Percentiles rank a stretch among this genome's conserved stretches.
Conservation (phyloP, 1,140 invertebrate genomes). For the Halesus radiatus region DNA sequence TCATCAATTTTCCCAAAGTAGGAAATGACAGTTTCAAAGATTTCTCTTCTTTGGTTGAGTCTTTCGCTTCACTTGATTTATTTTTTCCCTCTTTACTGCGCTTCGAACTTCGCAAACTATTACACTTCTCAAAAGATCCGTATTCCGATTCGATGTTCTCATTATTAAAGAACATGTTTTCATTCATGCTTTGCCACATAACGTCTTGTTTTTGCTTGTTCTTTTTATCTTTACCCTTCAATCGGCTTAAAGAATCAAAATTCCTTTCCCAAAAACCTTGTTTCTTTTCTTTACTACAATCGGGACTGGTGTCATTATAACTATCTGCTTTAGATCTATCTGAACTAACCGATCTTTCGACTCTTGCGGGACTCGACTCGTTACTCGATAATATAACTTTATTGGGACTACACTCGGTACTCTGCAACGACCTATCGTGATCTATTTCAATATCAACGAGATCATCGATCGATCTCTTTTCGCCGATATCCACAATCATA, state of each 20-base stretch:
- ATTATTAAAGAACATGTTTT: slow-evolving; percentile 72
- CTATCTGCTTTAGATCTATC: slow-evolving; percentile 45
- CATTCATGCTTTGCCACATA: slow-evolving; percentile 75
- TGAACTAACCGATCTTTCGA: slow-evolving; percentile 17
- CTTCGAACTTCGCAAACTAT: slow-evolving; percentile 66
- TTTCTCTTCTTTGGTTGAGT: slow-evolving; percentile 34
- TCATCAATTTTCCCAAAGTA: slow-evolving; percentile 68
- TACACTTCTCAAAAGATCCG: slow-evolving; percentile 64
- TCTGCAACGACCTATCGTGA: slow-evolving; percentile 28
- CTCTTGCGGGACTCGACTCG: slow-evolving; percentile 49
- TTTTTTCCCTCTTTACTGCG: slow-evolving; percentile 60
- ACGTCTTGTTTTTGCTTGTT: slow-evolving; percentile 65
- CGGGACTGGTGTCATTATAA: slow-evolving; percentile 57
- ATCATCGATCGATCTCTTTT: slow-evolving; percentile 61
- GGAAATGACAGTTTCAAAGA: slow-evolving; percentile 68
- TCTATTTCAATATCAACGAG: slow-evolving; percentile 46
- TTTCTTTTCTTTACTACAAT: slow-evolving; percentile 62
- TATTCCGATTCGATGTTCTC: slow-evolving; percentile 66
- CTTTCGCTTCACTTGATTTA: slow-evolving; percentile 60
- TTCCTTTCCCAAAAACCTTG: slow-evolving; percentile 71
- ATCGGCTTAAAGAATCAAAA: slow-evolving; percentile 65
- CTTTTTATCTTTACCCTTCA: slow-evolving; percentile 67
- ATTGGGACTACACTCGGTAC: slow-evolving; percentile 34
- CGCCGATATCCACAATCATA: slow-evolving; percentile 67
- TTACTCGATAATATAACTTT: slow-evolving; percentile 33